Conservation (phyloP, 2,797 vertebrate species). For the Kryptopterus vitreolus region DNA sequence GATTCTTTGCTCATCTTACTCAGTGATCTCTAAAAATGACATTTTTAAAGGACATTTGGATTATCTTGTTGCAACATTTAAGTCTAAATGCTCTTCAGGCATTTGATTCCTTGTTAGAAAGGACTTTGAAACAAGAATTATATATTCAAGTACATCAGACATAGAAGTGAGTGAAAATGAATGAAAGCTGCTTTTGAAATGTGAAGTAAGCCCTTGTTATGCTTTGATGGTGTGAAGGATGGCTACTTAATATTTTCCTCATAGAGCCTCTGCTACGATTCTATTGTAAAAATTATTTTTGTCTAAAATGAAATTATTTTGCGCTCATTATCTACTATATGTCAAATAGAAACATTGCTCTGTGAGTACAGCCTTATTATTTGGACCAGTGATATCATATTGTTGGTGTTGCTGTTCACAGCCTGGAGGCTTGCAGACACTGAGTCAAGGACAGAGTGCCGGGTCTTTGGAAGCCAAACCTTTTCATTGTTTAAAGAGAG, state of each 20-base stretch:
- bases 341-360: neutral
- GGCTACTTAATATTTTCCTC: slow-evolving; percentile 29
- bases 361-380: neutral
- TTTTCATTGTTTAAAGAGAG: neutral
- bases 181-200: slow-evolving; percentile 43
- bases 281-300: neutral
- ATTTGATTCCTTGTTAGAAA: slow-evolving; percentile 41
- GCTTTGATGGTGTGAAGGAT: slow-evolving; percentile 41
- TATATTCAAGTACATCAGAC: slow-evolving; percentile 45
- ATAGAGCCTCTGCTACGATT: slow-evolving; percentile 12
- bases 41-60: slow-evolving; percentile 20
- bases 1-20: slow-evolving; percentile 20
- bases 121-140: slow-evolving; percentile 28
- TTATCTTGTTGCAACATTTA: slow-evolving; percentile 32
- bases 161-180: slow-evolving; percentile 24
- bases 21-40: slow-evolving; percentile 5
- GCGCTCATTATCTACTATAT: neutral
- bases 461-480: neutral
- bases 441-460: neutral
- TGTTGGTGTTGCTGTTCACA: neutral
- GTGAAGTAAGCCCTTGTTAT: slow-evolving; percentile 40
- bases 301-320: slow-evolving; percentile 2
- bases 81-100: slow-evolving; percentile 24
- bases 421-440: slow-evolving; percentile 3
- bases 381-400: slow-evolving; percentile 2